Evolutionary conservation across 2,797 vertebrate genomes (phyloP).

Genomic region (Arremon aurantiirostris): DNA sequence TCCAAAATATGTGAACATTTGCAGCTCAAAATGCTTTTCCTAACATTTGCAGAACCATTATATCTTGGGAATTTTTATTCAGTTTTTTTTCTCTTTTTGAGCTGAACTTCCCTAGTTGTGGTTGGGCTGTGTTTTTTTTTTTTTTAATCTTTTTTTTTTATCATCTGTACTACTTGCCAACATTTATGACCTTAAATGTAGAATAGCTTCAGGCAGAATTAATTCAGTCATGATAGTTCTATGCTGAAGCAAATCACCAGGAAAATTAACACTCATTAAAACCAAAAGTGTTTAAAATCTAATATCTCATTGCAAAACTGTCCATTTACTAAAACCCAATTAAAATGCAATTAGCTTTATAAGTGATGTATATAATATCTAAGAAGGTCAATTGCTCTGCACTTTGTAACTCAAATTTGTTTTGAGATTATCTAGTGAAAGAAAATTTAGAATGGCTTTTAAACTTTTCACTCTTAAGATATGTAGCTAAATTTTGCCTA

Average conservation of each 20-base stretch:
- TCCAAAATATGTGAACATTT: neutral
- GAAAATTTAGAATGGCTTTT: neutral
- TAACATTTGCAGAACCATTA: neutral
- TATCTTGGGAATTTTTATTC: neutral
- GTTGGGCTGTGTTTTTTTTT: neutral
- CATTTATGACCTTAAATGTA: neutral
- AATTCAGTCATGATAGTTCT: neutral
- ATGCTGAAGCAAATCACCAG: conserved; percentile 22
- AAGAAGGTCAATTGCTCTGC: conserved; percentile 27
- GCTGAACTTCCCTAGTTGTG: fast-evolving
- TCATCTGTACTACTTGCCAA: neutral
- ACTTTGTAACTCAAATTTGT: neutral
- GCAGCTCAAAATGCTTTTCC: neutral
- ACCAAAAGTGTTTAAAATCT: conserved; percentile 41
- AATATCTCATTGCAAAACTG: conserved; percentile 26
- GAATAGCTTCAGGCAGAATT: conserved; percentile 19
- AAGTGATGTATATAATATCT: conserved; percentile 22
- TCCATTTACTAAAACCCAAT: conserved; percentile 36
- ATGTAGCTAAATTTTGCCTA: neutral
- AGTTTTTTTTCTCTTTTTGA: neutral
- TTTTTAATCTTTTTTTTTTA: neutral
- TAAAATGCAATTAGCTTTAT: conserved; percentile 54
- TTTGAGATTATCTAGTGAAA: neutral
- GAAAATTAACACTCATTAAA: conserved; percentile 55
- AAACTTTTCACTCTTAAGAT: neutral